Conservation (phyloP, 2,888 invertebrate species). For the Orthosia gracilis region DNA sequence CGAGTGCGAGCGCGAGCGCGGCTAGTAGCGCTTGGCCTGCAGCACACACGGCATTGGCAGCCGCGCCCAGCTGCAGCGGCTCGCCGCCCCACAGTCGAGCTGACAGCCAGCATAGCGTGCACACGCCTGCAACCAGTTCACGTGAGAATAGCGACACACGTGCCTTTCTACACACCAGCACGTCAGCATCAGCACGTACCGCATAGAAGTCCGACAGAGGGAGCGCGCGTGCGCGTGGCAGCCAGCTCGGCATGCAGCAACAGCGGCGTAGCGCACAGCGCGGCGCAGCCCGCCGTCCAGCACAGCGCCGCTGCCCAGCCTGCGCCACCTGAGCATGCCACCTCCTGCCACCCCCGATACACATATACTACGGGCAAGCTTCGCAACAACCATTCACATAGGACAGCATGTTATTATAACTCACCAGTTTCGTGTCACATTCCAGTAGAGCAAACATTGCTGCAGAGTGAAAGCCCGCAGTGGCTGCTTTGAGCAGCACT, state of each 20-base stretch:
- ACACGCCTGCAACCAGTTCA: constrained; percentile 89
- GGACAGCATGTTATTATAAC: neutral
- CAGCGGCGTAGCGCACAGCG: constrained; percentile 93
- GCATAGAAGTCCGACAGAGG: constrained; percentile 93
- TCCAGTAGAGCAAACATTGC: constrained; percentile 83
- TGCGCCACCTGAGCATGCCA: constrained; percentile 88
- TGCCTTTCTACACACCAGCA: too few relatives aligned
- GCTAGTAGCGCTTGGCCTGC: constrained; percentile 93
- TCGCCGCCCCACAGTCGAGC: constrained; percentile 93
- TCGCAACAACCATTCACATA: neutral
- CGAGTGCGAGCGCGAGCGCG: constrained; percentile 93
- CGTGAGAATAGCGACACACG: neutral
- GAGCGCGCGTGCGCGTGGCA: constrained; percentile 91
- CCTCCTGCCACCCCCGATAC: constrained; percentile 70
- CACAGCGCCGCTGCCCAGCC: constrained; percentile 94
- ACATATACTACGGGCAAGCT: neutral
- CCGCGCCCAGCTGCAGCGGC: constrained; percentile 89
- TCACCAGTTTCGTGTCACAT: constrained; percentile 84
- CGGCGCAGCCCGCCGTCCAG: constrained; percentile 93
- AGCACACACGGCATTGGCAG: constrained; percentile 92
- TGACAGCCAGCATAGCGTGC: constrained; percentile 92
- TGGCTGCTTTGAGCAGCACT: constrained; percentile 81
- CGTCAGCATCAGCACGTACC: constrained; percentile 77
- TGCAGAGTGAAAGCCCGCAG: constrained; percentile 85
- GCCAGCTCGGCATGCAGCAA: constrained; percentile 94